Percentiles rank a stretch among this genome's conserved stretches.
phyloP scores from a whole-genome alignment of 2,888 invertebrate species.

The Busseola fusca region DNA sequence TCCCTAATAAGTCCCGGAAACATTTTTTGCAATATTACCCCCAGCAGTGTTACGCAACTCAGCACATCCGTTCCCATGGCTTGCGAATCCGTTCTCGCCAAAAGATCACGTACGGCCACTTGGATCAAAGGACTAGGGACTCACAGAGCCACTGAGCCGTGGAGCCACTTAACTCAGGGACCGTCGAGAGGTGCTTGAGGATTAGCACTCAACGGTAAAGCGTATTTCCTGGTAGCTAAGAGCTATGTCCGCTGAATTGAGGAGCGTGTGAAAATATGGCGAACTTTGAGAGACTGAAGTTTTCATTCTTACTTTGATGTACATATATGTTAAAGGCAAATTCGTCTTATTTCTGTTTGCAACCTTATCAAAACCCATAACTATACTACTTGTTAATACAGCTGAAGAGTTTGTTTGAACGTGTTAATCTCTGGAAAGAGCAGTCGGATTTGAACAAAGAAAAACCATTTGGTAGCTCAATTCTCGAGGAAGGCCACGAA shows the following conservation, averaged over 20 bases:
- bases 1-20: constrained; percentile 39
- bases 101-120: constrained; percentile 77
- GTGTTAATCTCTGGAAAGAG: not conserved
- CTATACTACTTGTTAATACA: not conserved
- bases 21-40: constrained; percentile 56
- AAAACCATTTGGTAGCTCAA: not conserved
- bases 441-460: not conserved
- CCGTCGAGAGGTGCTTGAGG: constrained; percentile 52
- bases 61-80: constrained; percentile 81
- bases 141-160: constrained; percentile 9
- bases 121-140: constrained; percentile 57
- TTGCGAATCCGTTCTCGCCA: constrained; percentile 61
- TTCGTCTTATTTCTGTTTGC: not conserved
- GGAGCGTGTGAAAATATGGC: constrained; percentile 74
- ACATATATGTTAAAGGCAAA: not conserved
- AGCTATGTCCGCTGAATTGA: constrained; percentile 68
- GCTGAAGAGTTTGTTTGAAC: not conserved
- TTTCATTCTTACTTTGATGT: too few relatives aligned
- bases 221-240: constrained; percentile 61
- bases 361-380: not conserved
- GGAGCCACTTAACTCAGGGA: constrained; percentile 70
- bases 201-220: constrained; percentile 62
- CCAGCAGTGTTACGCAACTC: constrained; percentile 61
- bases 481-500: not conserved
- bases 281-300: not conserved